Conservation (phyloP, 2,888 invertebrate genomes). For the Drosophila robusta region DNA sequence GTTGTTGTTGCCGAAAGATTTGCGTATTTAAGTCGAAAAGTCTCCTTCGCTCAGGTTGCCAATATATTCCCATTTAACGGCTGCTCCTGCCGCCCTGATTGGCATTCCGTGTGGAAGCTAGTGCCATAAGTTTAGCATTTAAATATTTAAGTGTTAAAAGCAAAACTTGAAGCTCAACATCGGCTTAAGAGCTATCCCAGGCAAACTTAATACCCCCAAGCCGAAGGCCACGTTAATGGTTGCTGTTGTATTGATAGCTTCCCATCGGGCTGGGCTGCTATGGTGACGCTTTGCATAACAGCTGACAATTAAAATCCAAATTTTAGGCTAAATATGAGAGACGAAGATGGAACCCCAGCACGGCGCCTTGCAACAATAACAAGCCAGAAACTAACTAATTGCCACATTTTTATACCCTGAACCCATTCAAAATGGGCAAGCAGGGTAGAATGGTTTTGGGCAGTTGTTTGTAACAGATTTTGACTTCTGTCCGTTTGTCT, state of each 20-base stretch:
- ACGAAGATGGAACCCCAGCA: neutral
- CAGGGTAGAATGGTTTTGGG: too few species aligned
- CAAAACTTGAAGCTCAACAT: conserved; percentile 26
- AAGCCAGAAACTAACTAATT: conserved; percentile 44
- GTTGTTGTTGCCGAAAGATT: neutral
- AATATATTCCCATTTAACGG: neutral
- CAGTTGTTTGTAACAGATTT: too few species aligned
- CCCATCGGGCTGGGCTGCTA: conserved; percentile 17
- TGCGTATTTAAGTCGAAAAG: neutral
- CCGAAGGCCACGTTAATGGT: conserved; percentile 4
- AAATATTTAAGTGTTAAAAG: conserved; percentile 31
- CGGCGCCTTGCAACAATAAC: neutral
- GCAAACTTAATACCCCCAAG: conserved; percentile 10
- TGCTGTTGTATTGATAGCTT: conserved; percentile 56
- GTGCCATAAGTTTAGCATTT: conserved; percentile 17
- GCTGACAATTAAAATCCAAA: conserved; percentile 36
- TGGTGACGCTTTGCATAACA: conserved; percentile 30
- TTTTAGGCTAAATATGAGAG: conserved; percentile 15
- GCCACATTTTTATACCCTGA: conserved; percentile 38
- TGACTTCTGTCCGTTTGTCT: too few species aligned
- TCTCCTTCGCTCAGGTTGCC: neutral
- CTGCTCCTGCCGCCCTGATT: too few species aligned
- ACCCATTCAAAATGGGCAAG: too few species aligned
- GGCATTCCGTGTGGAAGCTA: conserved; percentile 3
- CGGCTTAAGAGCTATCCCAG: conserved; percentile 13